Evolutionary conservation across 2,113 vertebrate species (phyloP).

Genomic region (Sinosuthora webbiana): DNA sequence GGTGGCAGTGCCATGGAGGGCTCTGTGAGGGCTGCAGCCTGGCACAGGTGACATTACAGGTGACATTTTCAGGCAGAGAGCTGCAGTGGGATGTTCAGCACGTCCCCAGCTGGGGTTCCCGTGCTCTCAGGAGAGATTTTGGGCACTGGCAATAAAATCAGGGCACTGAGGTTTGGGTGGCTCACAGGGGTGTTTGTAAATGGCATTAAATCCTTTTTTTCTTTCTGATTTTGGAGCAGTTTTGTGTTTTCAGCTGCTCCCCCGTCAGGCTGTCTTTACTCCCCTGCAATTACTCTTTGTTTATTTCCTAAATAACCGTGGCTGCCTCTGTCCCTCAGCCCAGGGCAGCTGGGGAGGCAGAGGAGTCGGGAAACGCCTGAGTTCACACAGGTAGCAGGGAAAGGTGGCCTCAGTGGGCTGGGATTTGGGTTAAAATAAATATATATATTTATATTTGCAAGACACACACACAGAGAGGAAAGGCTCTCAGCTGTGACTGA

Average conservation of each 20-base stretch:
- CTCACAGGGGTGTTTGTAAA: neutral
- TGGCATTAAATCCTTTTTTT: neutral
- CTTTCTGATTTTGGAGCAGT: neutral
- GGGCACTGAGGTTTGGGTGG: neutral
- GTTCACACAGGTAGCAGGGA: neutral
- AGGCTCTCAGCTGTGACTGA: neutral
- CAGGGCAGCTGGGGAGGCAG: neutral
- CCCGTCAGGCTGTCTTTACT: neutral
- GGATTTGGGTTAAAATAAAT: neutral
- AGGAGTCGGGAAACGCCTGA: neutral
- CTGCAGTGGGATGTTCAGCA: accelerated
- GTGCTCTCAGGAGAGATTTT: neutral
- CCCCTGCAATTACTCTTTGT: neutral
- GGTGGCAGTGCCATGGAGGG: neutral
- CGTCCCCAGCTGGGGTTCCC: neutral
- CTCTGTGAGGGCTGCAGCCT: accelerated
- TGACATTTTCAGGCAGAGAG: neutral
- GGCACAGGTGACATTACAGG: neutral
- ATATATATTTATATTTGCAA: neutral
- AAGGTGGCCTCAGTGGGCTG: accelerated
- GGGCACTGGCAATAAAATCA: accelerated
- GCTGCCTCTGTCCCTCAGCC: neutral
- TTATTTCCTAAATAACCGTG: neutral
- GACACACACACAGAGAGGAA: accelerated
- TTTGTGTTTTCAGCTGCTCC: neutral